Evolutionary conservation across 1,140 invertebrate species (phyloP).

Genomic region (Drosophila sp.): DNA sequence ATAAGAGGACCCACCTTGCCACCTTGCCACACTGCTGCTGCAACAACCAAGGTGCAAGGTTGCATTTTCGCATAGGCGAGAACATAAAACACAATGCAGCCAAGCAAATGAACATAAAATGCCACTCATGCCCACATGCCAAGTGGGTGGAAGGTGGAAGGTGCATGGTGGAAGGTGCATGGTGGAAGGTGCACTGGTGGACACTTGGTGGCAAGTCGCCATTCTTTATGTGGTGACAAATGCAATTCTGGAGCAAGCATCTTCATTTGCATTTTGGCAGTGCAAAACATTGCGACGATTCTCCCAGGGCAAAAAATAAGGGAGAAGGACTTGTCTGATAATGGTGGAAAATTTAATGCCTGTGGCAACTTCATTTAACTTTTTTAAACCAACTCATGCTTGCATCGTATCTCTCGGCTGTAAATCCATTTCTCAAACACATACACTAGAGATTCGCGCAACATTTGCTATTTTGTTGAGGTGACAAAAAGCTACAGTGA

Average conservation of each 20-base stretch:
- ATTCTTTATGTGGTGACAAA: conserved; percentile 47
- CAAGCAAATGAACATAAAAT: conserved; percentile 78
- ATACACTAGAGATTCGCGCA: background rate
- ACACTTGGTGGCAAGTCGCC: conserved; percentile 26
- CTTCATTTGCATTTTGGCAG: conserved; percentile 41
- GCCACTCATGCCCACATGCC: conserved; percentile 64
- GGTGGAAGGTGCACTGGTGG: background rate
- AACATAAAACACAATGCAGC: conserved; percentile 77
- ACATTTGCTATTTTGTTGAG: conserved; percentile 29
- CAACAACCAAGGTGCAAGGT: conserved; percentile 17
- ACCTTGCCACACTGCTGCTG: too few species aligned
- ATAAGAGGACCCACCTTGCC: conserved; percentile 25
- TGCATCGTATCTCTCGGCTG: conserved; percentile 42
- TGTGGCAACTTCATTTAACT: conserved; percentile 79
- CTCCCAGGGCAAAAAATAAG: background rate
- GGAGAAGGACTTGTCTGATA: conserved; percentile 34
- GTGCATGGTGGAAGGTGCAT: conserved; percentile 8
- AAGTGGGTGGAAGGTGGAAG: background rate
- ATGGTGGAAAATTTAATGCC: conserved; percentile 72
- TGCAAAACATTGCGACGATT: conserved; percentile 18
- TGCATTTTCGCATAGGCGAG: conserved; percentile 59
- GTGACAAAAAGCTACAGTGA: conserved; percentile 27
- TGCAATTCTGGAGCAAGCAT: conserved; percentile 38
- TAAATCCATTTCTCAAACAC: conserved; percentile 12
- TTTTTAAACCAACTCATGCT: conserved; percentile 66